Base-by-base conservation (phyloP, 2,113 vertebrate species). In the Rhinopomastus cyanomelas region DNA sequence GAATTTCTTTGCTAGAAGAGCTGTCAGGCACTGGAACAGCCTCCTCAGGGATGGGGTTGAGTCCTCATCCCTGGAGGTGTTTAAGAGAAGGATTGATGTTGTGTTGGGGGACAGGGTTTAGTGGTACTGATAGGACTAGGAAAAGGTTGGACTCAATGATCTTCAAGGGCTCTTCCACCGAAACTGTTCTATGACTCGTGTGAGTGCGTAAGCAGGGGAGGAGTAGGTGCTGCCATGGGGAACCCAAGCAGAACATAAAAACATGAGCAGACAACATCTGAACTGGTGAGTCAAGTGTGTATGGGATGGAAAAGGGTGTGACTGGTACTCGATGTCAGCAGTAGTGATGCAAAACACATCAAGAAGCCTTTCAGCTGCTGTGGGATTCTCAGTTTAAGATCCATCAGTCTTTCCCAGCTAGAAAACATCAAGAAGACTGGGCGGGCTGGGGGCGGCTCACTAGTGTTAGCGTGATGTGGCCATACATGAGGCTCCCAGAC, bases 381-480 rank as follows among this genome's bases (percentile, higher is more conserved):
- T 10, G 53, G 32, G 18, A 4, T 27, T 66, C 68, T 66, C 65
- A 16, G 20, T 39, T 39, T 30, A 27, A 39, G 15, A 32, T 66
- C 21, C 69, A 57, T 4, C 39, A 81, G 12, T 39, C 49, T 71
- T 86, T 86, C 37, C 42, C 29, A 81, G 39, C 44, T 79, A 46
- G 55, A 80, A 39, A 82, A 36, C 29, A 30, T 26, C 64, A 53
- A 62, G 69, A 75, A 55, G 17, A 16, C 6, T 4, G 17, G 8
- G 22, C 27, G 3, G 2, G 4, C 32, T 66, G 30, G 21, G 72
- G 21, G 44, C 39, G 39, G 39, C 34, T 68, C 9, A 3, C 10
- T 67, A 3, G 0, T 26, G 22, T 60, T 61, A 27, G 26, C 0
- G 1, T 65, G 61, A 39, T 0, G 0, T 17, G 61, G 26, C 51